These are phyloP conservation scores for Chanos chanos DNA, from an alignment of 2,797 vertebrate genomes.

Conservation along the genomic window DNA sequence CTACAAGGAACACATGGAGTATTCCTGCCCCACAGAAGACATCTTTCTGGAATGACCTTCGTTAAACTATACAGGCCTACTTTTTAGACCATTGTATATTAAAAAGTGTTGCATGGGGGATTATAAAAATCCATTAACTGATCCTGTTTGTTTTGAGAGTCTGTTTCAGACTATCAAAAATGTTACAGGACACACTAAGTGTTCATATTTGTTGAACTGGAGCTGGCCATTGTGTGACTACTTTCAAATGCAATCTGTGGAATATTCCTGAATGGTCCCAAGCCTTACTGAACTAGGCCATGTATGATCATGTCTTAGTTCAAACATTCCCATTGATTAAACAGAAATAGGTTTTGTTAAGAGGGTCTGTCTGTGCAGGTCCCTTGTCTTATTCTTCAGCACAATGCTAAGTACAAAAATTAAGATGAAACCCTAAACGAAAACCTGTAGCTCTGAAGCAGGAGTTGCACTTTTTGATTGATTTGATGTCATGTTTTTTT, in stretches of 20 bases:
- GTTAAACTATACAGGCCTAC: conserved; percentile 32
- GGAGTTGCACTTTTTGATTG: too few relatives aligned
- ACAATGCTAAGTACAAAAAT: too few relatives aligned
- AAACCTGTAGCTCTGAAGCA: too few relatives aligned
- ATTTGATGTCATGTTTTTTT: too few relatives aligned
- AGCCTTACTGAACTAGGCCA: conserved; percentile 19
- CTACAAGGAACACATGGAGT: conserved; percentile 94
- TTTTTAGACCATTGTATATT: conserved; percentile 46
- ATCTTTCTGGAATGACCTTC: conserved; percentile 92
- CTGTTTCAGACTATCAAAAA: conserved; percentile 34
- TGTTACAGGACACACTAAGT: conserved; percentile 12
- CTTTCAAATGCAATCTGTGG: not conserved
- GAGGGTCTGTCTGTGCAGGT: too few relatives aligned
- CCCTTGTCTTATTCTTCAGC: too few relatives aligned
- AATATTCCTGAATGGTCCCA: conserved; percentile 26
- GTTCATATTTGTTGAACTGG: conserved; percentile 13
- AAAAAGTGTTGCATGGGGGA: conserved; percentile 69
- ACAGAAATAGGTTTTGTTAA: not conserved
- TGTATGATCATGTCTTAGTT: too few relatives aligned
- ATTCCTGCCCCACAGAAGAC: conserved; percentile 96
- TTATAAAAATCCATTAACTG: conserved; percentile 50
- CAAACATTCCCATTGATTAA: too few relatives aligned
- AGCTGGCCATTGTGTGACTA: conserved; percentile 10
- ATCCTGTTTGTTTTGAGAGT: conserved; percentile 42
- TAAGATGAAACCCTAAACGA: too few relatives aligned